Evolutionary conservation across 2,888 invertebrate genomes (phyloP).

Genomic region (Dynastes tityus): DNA sequence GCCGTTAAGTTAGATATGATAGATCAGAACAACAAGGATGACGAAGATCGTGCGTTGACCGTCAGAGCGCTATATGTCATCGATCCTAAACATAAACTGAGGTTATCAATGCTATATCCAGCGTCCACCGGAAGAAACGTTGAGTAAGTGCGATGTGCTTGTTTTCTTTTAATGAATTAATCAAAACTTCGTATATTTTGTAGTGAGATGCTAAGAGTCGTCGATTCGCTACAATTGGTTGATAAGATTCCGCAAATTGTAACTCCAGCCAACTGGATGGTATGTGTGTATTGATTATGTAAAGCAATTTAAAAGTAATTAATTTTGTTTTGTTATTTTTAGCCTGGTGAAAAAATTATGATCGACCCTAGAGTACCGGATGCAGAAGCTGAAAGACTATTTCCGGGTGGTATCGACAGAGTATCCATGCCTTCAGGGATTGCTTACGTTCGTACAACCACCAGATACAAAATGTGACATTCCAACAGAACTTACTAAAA

Average conservation of each 20-base stretch:
- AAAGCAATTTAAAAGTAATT: neutral
- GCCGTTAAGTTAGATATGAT: constrained; percentile 86
- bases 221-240: constrained; percentile 88
- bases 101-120: constrained; percentile 88
- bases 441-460: constrained; percentile 82
- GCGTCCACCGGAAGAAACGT: constrained; percentile 90
- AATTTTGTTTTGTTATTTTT: constrained; percentile 46
- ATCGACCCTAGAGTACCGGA: constrained; percentile 81
- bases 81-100: constrained; percentile 84
- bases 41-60: constrained; percentile 79
- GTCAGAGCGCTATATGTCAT: constrained; percentile 86
- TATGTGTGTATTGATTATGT: constrained; percentile 55
- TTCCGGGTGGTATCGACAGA: constrained; percentile 80
- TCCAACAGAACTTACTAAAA: neutral
- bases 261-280: constrained; percentile 66
- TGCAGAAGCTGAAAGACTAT: constrained; percentile 78
- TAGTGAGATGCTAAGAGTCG: constrained; percentile 88
- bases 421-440: constrained; percentile 84
- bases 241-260: constrained; percentile 75
- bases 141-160: constrained; percentile 75
- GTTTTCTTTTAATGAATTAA: neutral
- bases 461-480: constrained; percentile 72
- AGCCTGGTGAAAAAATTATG: constrained; percentile 87
- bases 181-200: constrained; percentile 58
- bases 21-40: constrained; percentile 81